phyloP scores from a whole-genome alignment of 2,888 invertebrate species.

The Netelia fuscicornis region DNA sequence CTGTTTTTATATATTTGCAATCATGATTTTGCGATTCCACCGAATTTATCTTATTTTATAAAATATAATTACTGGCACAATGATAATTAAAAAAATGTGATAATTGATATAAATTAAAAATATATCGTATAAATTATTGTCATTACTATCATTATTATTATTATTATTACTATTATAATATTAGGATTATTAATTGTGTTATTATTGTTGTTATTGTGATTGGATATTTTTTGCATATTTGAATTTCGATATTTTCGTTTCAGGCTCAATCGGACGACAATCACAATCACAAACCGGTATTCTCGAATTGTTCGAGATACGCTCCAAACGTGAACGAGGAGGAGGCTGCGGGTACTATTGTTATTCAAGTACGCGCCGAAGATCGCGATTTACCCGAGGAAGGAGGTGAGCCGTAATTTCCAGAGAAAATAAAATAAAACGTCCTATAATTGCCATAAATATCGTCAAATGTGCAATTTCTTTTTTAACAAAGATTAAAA shows the following conservation, averaged over 20 bases:
- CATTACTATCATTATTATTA: too few relatives aligned
- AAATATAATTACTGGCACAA: too few relatives aligned
- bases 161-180: too few relatives aligned
- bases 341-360: conserved; percentile 89
- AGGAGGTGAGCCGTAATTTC: conserved; percentile 86
- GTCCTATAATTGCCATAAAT: neutral
- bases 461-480: neutral
- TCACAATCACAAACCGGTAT: conserved; percentile 95
- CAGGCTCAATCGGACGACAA: conserved; percentile 77
- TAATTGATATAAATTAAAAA: too few relatives aligned
- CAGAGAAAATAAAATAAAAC: neutral
- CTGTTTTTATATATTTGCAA: too few relatives aligned
- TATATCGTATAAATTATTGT: too few relatives aligned
- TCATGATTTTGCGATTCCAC: too few relatives aligned
- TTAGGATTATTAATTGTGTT: too few relatives aligned
- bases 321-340: conserved; percentile 93
- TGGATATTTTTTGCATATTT: too few relatives aligned
- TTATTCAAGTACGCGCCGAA: conserved; percentile 91
- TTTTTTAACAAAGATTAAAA: neutral
- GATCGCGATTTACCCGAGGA: conserved; percentile 91
- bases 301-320: conserved; percentile 93
- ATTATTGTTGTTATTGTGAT: too few relatives aligned
- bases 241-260: neutral
- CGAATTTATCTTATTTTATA: too few relatives aligned
- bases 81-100: too few relatives aligned